phyloP scores from a whole-genome alignment of 2,113 vertebrate genomes.

The Microtus richardsoni region DNA sequence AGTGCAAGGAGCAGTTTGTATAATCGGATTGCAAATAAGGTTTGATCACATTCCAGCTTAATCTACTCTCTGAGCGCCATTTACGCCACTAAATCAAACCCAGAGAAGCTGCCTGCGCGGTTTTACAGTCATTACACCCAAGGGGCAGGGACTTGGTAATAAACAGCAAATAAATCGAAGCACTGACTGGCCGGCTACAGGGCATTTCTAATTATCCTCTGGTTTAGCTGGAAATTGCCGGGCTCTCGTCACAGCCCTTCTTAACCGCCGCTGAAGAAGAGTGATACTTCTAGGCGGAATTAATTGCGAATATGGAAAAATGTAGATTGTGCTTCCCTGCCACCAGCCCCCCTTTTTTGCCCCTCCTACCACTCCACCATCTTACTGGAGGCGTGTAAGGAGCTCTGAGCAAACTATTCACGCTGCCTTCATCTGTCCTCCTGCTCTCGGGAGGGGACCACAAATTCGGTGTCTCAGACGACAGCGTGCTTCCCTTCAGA shows the following conservation, averaged over 20 bases:
- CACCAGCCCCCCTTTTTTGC: not conserved
- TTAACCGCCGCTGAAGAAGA: conserved; percentile 87
- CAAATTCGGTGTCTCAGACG: conserved; percentile 87
- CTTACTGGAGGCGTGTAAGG: conserved; percentile 60
- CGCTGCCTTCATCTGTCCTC: conserved; percentile 74
- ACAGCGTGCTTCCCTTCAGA: conserved; percentile 89
- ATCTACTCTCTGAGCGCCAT: conserved; percentile 95
- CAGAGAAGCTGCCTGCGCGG: conserved; percentile 92
- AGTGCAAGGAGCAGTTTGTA: conserved; percentile 94
- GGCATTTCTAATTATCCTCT: conserved; percentile 98
- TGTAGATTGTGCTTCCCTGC: conserved; percentile 26
- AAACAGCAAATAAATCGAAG: conserved; percentile 98
- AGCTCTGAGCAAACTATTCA: conserved; percentile 60
- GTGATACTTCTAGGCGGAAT: conserved; percentile 87
- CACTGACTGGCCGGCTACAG: conserved; percentile 95
- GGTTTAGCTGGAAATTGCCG: conserved; percentile 91
- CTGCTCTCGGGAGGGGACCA: conserved; percentile 82
- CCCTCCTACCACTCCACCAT: conserved; percentile 6
- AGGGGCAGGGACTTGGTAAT: conserved; percentile 94
- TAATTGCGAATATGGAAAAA: conserved; percentile 86
- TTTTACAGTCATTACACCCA: conserved; percentile 94
- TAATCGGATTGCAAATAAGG: conserved; percentile 99
- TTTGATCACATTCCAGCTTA: conserved; percentile 98
- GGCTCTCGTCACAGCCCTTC: conserved; percentile 87
- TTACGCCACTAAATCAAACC: conserved; percentile 95